Base-by-base conservation (phyloP, 1,140 invertebrate genomes). In the Trachymyrmex cornetzi region DNA sequence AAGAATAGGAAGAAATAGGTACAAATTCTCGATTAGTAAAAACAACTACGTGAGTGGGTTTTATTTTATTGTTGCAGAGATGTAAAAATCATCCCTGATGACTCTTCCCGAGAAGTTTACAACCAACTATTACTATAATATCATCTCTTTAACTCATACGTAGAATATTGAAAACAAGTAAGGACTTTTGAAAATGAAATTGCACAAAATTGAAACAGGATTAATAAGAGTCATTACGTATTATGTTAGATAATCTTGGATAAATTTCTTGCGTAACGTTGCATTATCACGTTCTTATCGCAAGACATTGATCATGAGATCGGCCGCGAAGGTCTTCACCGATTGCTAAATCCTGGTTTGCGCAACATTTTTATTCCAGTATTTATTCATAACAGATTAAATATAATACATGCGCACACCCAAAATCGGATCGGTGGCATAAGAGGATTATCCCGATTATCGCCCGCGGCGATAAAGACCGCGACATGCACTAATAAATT, bases 311-410 rank as follows among this genome's bases (percentile, higher is more conserved):
- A 69, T 69, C n/a, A 44, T 24, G 30, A 69, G 77, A 67, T 69
- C 66, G 53, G 16, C 3, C 75, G 22, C 16, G 64, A 71, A 22
- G 77, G 30, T 71, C 48, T 81, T 81, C 64, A 71, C 57, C 64
- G 77, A 81, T 81, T 48, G 77, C 14, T n/a, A 55, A 55, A 81
- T 34, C 57, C 27, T 16, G 16, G 64, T 50, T 71, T 71, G 22
- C 44, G 64, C 77, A 81, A 71, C 64, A 2, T 50, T 50, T 63
- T 48, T 1, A 57, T 77, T 64, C 16, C 27, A 12, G 22, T 38
- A 55, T 57, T 81, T 81, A 22, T 55, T 11, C 48, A 11, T 34
- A 80, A 67, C 44, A 34, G 64, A 27, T 80, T 55, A 44, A 44
- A 9, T 44, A 80, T n/a, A 63, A 63, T 44, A 63, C 24, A 63